Base-by-base conservation (phyloP, 1,140 invertebrate species). In the Zophobas atratus region DNA sequence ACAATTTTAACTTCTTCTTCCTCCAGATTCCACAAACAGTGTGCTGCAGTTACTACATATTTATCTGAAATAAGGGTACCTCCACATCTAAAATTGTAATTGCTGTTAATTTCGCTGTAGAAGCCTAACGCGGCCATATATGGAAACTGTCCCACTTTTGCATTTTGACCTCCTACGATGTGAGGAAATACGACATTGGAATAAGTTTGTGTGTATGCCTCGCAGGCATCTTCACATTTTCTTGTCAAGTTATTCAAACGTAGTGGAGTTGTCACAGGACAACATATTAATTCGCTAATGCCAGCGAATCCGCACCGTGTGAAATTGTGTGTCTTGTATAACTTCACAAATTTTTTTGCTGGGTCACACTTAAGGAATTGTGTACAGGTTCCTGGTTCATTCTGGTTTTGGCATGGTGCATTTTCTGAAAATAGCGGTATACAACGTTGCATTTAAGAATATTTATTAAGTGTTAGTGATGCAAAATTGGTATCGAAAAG, bases 41-140 rank as follows among this genome's bases (percentile, higher is more conserved):
- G 85, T 6, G 85, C 84, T 0, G 85, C 85, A 38, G 85, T 84
- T 35, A 86, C 49, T 20, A 86, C 67, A 67, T 81, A 86, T 48
- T 67, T 70, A 5, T 78, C 53, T n/a, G 81, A 81, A 8, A 85
- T 85, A 33, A 85, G 67, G 32, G 81, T 78, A 55, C 79, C 84
- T 1, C 81, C 82, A 57, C 84, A 85, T 60, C 63, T 75, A 20
- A 51, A 51, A 6, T 20, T 51, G 49, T 51, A 51, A 4, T 51
- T 20, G 6, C 20, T 20, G 3, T 51, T 5, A 2, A 2, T 51
- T 8, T 4, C 43, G 49, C n/a, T 20, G 49, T 51, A 51, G 6
- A 4, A 20, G n/a, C 49, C 49, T 20, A 51, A 20, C 6, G 49
- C 49, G n/a, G n/a, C 49, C 84, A 85, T 85, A 67, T 85, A 83